Evolutionary conservation across 2,113 vertebrate species (phyloP), one percentile per base, ranked within the genome.

Genomic region (Heterocephalus glaber): DNA sequence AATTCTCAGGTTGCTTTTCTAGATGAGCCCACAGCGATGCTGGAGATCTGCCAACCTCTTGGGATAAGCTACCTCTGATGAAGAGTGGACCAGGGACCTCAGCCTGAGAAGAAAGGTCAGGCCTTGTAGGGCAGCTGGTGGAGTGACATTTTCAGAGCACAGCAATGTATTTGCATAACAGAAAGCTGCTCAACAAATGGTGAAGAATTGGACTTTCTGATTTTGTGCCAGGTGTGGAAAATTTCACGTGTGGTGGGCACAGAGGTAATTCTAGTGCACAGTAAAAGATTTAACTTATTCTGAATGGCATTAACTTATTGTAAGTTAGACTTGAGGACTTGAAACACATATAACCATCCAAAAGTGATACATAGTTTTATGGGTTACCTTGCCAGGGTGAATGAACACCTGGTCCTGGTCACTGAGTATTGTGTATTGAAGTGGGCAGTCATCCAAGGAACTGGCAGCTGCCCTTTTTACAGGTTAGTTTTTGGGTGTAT

Each of bases 71-170:
- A 82, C 70, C 54, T 60, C 58, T 6, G 47, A 49, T 1, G 1
- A 90, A 19, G 16, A 89, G 86, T 92, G 92, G 68, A 72, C 54
- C 33, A 82, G 92, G 92, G 86, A 92, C 76, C 84, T 93, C 16
- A 65, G 84, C 41, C 85, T 44, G 54, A 86, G 70, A 65, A 86
- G 87, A 97, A 96, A 97, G 94, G 89, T 90, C 84, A 86, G 66
- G 3, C 19, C 38, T 68, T 33, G 60, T 19, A 35, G 70, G 68
- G 47, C 66, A 56, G 90, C 41, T 56, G 65, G 33, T 2, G 0
- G 33, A 85, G 60, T 60, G 96, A 92, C 93, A 92, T 97, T 96
- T 93, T 85, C 81, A 80, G 89, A 95, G 84, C 95, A 76, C 22
- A 93, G 83, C 28, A 20, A 83, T 86, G 54, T 41, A 70, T 28